These are phyloP conservation scores for Zaprionus ornatus DNA, from an alignment of 1,140 invertebrate species.

Conservation along the genomic window DNA sequence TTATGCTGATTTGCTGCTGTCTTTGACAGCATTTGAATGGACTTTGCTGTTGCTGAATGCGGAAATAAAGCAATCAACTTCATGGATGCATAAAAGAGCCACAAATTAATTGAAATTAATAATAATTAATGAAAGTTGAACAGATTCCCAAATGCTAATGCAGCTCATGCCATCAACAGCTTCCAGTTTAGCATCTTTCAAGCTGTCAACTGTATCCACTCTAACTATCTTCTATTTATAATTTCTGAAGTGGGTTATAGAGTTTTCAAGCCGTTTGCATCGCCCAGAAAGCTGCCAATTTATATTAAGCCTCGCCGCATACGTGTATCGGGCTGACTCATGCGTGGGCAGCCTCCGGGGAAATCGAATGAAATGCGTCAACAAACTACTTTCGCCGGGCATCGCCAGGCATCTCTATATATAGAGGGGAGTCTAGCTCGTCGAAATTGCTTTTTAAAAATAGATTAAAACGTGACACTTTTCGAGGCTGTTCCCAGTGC, in stretches of 20 bases:
- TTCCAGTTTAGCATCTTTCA: too few species aligned
- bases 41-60: not conserved
- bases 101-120: not conserved
- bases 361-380: conserved; percentile 9
- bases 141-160: not conserved
- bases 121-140: not conserved
- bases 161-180: not conserved
- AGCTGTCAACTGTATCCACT: too few species aligned
- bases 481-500: not conserved
- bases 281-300: conserved; percentile 2
- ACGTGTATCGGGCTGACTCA: not conserved
- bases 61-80: not conserved
- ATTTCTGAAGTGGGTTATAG: not conserved
- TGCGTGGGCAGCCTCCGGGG: not conserved
- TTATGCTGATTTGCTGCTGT: not conserved
- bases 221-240: not conserved
- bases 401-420: not conserved
- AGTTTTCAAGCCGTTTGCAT: not conserved
- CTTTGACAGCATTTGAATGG: not conserved
- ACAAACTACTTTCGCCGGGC: conserved; percentile 20
- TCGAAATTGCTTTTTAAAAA: conserved; percentile 42
- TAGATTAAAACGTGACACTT: conserved; percentile 32
- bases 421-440: not conserved
- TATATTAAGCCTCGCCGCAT: not conserved
- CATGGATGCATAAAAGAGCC: not conserved